Base-by-base conservation (phyloP, 2,888 invertebrate genomes). In the Tipula confusa region DNA sequence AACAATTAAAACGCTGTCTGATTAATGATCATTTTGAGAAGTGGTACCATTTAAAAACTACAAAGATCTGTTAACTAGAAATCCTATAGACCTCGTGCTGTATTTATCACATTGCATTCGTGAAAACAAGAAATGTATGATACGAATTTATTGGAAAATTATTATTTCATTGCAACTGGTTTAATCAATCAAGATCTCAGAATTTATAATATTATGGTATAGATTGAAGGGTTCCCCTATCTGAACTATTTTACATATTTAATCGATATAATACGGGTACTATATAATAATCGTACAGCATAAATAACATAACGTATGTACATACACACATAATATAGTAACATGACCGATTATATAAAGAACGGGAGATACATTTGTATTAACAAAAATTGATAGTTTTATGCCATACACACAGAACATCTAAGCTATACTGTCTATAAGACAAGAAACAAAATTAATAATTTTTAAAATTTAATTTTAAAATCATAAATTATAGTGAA, bases 161-260 rank as follows among this genome's bases (percentile, higher is more conserved):
- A 18, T 64, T 43, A 15, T 11, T 5, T 15, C 15, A 15, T 43
- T 36, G 7, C 11, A 43, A 43, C 24, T 64, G 64, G 24, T 64
- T 64, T 64, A 64, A 64, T 64, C 64, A 64, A 64, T 64, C 64
- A 64, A 64, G 64, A 18, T n/a, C n/a, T 43, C n/a, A 1, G 2
- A 18, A n/a, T n/a, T n/a, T n/a, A n/a, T n/a, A n/a, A n/a, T n/a
- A n/a, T n/a, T n/a, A n/a, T n/a, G 38, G 11, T 4, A 48, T 48
- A 48, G 48, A 48, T 64, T 64, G 64, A 64, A 64, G 64, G 64
- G 64, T 64, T 64, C 64, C 64, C 64, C 64, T 64, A 64, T 64
- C 7, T 24, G 11, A 64, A 64, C 64, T 64, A 64, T 24, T 64
- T 64, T 24, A 64, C 64, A 64, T 64, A 64, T 64, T 64, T 64